These are phyloP conservation scores for Chionoecetes opilio DNA, from an alignment of 1,140 invertebrate species.

Conservation along the genomic window DNA sequence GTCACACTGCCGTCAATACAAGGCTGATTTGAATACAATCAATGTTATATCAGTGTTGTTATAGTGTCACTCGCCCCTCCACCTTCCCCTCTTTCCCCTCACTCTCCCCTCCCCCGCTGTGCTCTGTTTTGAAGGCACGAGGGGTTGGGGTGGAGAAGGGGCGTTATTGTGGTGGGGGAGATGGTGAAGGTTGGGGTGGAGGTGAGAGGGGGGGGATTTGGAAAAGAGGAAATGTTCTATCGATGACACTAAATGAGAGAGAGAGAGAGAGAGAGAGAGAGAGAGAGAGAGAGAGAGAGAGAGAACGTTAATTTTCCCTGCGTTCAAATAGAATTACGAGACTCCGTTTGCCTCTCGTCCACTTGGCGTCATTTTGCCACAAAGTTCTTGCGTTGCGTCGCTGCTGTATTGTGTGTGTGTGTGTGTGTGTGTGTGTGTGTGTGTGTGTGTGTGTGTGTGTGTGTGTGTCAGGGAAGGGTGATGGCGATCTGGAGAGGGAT, in stretches of 20 bases:
- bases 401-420: constrained; percentile 22
- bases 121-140: constrained; percentile 32
- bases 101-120: background rate
- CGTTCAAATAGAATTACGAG: background rate
- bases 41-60: constrained; percentile 51
- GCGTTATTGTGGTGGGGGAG: background rate
- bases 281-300: constrained; percentile 27
- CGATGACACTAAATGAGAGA: constrained; percentile 18
- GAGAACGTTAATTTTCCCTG: background rate
- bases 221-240: constrained; percentile 21
- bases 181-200: background rate
- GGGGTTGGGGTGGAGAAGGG: background rate
- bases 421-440: constrained; percentile 5
- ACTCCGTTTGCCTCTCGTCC: background rate
- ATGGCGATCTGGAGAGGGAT: too few species aligned
- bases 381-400: background rate
- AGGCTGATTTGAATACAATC: constrained; percentile 62
- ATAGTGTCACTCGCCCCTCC: background rate
- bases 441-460: constrained; percentile 25
- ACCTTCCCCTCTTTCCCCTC: background rate
- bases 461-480: background rate
- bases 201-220: background rate
- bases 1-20: constrained; percentile 50
- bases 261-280: constrained; percentile 27
- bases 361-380: background rate